Base-by-base conservation (phyloP, 2,888 invertebrate genomes). In the Pherbina coryleti region DNA sequence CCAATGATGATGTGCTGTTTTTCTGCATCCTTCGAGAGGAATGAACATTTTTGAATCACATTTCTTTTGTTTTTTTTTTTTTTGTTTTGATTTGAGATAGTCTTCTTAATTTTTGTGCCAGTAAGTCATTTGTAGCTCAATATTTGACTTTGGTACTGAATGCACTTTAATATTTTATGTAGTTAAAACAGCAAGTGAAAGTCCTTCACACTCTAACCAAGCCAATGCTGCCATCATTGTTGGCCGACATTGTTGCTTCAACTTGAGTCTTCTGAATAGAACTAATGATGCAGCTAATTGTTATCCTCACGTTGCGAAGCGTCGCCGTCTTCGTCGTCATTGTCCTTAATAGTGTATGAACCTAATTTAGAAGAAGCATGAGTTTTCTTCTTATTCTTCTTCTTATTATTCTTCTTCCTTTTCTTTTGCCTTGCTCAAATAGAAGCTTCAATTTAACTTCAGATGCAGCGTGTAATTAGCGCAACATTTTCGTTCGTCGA, bases 281-380 rank as follows among this genome's bases (percentile, higher is more conserved):
- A 81, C 79, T 81, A 82, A 82, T 82, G 80, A 82, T 82, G 82
- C 81, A 82, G 75, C 79, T 76, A 79, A 78, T 82, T 82, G 82
- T 80, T 81, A 75, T 74, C 73, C 71, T 77, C 66, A 75, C 77
- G 70, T 72, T 69, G 19, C 31, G 64, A 22, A 44, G 64, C 49
- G 80, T 74, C 80, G 77, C 70, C 79, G 44, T 0, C 53, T 55
- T 22, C n/a, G 11, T 14, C 19, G 19, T 34, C 31, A 55, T 67
- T 67, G 55, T 71, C 51, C 51, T 74, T 51, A 31, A 25, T 74
- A 51, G 53, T 51, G 74, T 14, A 74, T 51, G 64, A 75, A 75
- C 75, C 67, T 75, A 75, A 75, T 75, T 75, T 75, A 66, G 66
- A 34, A 75, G 67, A 62, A 62, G 17, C 17, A 34, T 57, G 69